These are phyloP conservation scores for Psilopogon haemacephalus DNA, from an alignment of 2,113 vertebrate species.

Conservation along the genomic window DNA sequence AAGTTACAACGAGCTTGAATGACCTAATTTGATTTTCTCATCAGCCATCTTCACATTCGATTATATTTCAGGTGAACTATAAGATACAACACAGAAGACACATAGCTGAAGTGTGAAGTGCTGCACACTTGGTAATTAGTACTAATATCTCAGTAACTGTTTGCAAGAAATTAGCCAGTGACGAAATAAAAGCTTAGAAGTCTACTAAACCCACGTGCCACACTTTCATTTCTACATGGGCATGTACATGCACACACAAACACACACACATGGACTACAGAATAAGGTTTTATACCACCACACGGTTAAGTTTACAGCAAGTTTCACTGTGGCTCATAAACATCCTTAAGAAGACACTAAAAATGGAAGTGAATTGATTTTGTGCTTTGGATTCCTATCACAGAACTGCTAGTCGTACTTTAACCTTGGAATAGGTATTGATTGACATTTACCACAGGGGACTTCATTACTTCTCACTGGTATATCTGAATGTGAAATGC, in stretches of 20 bases:
- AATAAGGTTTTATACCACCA: neutral
- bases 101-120: neutral
- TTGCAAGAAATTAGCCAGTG: neutral
- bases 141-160: neutral
- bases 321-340: neutral
- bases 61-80: neutral
- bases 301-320: neutral
- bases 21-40: neutral
- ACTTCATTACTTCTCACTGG: slow-evolving; percentile 34
- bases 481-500: slow-evolving; percentile 37
- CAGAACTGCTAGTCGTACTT: slow-evolving; percentile 28
- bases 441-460: slow-evolving; percentile 41
- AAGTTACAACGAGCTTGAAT: neutral
- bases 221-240: neutral
- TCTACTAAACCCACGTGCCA: neutral
- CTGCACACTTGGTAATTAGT: neutral
- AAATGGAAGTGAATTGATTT: slow-evolving; percentile 11
- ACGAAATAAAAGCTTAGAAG: neutral
- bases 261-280: neutral
- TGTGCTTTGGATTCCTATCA: slow-evolving; percentile 39
- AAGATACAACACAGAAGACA: neutral
- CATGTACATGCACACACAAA: neutral
- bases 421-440: slow-evolving; percentile 57
- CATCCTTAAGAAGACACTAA: slow-evolving; percentile 2
- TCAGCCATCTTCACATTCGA: neutral